Percentiles rank a stretch among this genome's conserved stretches.
Conservation (phyloP, 1,140 invertebrate species). For the Cydia splendana region DNA sequence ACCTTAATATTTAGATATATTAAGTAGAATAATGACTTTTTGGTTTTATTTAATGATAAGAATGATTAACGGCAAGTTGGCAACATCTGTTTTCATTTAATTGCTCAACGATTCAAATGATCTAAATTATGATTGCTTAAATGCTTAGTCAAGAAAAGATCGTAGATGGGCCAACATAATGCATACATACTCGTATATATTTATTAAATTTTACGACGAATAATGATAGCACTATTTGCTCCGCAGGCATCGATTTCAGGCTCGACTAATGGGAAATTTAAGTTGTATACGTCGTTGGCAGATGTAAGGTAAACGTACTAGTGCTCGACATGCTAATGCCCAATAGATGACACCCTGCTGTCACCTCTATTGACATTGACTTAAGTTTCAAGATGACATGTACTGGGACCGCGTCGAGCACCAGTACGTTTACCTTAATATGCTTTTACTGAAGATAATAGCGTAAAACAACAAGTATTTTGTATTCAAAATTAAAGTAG, state of each 20-base stretch:
- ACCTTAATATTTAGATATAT: too few relatives aligned
- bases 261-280: neutral
- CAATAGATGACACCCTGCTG: too few relatives aligned
- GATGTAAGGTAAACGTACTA: too few relatives aligned
- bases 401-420: too few relatives aligned
- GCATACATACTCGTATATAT: neutral
- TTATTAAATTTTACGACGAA: constrained; percentile 8
- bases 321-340: too few relatives aligned
- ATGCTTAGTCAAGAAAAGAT: neutral
- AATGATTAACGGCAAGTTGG: too few relatives aligned
- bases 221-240: constrained; percentile 7
- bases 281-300: neutral
- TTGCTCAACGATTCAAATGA: neutral
- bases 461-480: neutral
- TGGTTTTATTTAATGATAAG: neutral
- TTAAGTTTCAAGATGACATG: too few relatives aligned
- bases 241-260: neutral
- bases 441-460: neutral
- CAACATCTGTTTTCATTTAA: neutral
- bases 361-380: too few relatives aligned
- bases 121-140: neutral
- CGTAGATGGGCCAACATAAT: neutral
- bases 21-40: neutral
- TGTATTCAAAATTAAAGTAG: neutral
- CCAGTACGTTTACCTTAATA: too few relatives aligned